Base-by-base conservation (phyloP, 2,888 invertebrate species). In the Chromoteleia sp. region DNA sequence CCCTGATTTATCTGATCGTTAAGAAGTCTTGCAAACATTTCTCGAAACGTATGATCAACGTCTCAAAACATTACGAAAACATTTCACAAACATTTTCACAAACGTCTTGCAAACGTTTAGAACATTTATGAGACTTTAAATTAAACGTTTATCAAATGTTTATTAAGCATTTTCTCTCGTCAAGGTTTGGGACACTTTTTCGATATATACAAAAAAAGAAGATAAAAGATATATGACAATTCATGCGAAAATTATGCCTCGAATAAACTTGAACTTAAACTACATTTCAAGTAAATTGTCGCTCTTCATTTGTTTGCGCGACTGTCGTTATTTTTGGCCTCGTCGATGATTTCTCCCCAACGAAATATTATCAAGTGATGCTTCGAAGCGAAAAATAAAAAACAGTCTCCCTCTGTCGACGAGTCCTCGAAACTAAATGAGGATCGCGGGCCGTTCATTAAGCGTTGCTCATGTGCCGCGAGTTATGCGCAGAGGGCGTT, bases 371-470 rank as follows among this genome's bases (percentile, higher is more conserved):
- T 73, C 73, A 19, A 41, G 50, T 19, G 41, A 63, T 63, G 48
- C 65, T 65, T 45, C 15, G 45, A 58, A 74, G 65, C 25, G 48
- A 43, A 45, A 73, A 61, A 61, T 21, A 43, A 63, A 74, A 63
- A 63, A 63, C 25, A 1, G n/a, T 33, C 56, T 73, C 52, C 54
- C 52, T 17, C 73, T 21, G 41, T 54, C 43, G 54, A 52, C 52
- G 50, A 43, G 52, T 63, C 21, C 52, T 73, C 61, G 43, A 63
- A 63, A 41, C 61, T 73, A 41, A 73, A 61, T 61, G 43, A 61
- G 74, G 74, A 45, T 74, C 56, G 73, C 12, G 33, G 36, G 30
- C 39, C 70, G 77, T 61, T 61, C 61, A 61, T 68, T 77, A 77
- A 68, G 36, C 68, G 74, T 10, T 36, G 77, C 61, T 70, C 68